Percentiles rank a stretch among this genome's conserved stretches.
Evolutionary conservation across 1,140 invertebrate species (phyloP).

Genomic region (Luehdorfia chinensis): DNA sequence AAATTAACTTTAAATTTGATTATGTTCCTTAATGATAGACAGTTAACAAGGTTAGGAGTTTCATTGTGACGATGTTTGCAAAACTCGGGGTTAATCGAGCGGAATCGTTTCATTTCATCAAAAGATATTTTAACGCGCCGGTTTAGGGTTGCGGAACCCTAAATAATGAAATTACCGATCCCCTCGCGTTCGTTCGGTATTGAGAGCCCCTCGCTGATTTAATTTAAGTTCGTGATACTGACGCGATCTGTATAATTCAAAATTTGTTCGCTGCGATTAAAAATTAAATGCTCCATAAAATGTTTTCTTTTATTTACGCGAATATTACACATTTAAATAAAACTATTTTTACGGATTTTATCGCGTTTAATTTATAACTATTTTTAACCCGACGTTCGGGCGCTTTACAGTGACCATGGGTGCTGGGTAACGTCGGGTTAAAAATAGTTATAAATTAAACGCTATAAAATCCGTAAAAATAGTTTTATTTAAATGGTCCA

Average conservation of each 20-base stretch:
- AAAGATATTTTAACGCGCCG: constrained; percentile 22
- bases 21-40: not conserved
- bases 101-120: constrained; percentile 37
- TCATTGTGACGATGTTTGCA: constrained; percentile 24
- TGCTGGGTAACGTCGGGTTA: too few relatives aligned
- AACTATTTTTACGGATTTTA: too few relatives aligned
- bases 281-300: too few relatives aligned
- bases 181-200: constrained; percentile 14
- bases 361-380: too few relatives aligned
- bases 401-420: too few relatives aligned
- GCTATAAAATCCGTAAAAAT: too few relatives aligned
- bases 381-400: too few relatives aligned
- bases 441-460: too few relatives aligned
- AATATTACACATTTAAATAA: too few relatives aligned
- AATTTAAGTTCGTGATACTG: constrained; percentile 27
- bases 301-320: too few relatives aligned
- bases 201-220: constrained; percentile 26
- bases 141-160: constrained; percentile 21
- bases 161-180: constrained; percentile 40
- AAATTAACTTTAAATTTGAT: constrained; percentile 11
- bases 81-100: constrained; percentile 39
- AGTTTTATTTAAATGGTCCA: too few relatives aligned
- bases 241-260: constrained; percentile 31
- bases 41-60: constrained; percentile 5
- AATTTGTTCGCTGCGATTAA: constrained; percentile 20